Conservation (phyloP, 2,113 vertebrate genomes). For the Bujurquina vittata region DNA sequence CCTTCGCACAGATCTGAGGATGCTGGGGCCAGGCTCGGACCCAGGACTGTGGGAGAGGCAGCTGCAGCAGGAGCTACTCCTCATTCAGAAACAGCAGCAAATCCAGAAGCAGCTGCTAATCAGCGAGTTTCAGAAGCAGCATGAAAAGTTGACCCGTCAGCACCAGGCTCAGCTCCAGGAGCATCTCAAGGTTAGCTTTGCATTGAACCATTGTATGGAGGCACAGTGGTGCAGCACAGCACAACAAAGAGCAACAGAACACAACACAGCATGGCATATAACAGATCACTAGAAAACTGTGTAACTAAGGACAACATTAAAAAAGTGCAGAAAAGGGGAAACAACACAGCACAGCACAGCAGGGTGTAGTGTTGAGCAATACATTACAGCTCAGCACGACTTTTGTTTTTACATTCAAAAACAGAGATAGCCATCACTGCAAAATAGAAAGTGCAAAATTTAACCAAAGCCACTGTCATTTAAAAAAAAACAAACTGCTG, state of each 20-base stretch:
- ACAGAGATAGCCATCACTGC: slow-evolving; percentile 30
- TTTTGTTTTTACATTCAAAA: slow-evolving; percentile 23
- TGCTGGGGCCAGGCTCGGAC: slow-evolving; percentile 92
- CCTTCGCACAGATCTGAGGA: slow-evolving; percentile 92
- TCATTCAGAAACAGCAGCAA: slow-evolving; percentile 98
- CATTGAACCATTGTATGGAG: slow-evolving; percentile 11
- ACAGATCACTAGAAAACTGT: slow-evolving; percentile 54
- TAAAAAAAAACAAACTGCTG: slow-evolving; percentile 24
- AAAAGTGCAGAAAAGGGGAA: slow-evolving; percentile 40
- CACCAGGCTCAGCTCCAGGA: slow-evolving; percentile 98
- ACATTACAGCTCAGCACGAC: slow-evolving; percentile 44
- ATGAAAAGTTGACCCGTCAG: slow-evolving; percentile 95
- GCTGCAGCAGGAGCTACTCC: slow-evolving; percentile 94
- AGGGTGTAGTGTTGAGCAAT: slow-evolving; percentile 21
- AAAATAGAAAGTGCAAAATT: slow-evolving; percentile 32
- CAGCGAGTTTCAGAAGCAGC: slow-evolving; percentile 98
- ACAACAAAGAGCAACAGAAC: slow-evolving; percentile 18
- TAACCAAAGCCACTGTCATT: slow-evolving; percentile 19
- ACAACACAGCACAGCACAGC: slow-evolving; percentile 55
- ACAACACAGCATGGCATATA: slow-evolving; percentile 39
- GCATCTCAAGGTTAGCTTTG: slow-evolving; percentile 91
- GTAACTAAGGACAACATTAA: slow-evolving; percentile 28
- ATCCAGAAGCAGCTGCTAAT: slow-evolving; percentile 98
- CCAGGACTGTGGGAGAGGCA: slow-evolving; percentile 91
- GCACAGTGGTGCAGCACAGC: slow-evolving; percentile 18